A percentile compares a stretch with the other conserved stretches of the same genome.
Conservation (phyloP, 2,113 vertebrate genomes). For the Nansenia antarctica region DNA sequence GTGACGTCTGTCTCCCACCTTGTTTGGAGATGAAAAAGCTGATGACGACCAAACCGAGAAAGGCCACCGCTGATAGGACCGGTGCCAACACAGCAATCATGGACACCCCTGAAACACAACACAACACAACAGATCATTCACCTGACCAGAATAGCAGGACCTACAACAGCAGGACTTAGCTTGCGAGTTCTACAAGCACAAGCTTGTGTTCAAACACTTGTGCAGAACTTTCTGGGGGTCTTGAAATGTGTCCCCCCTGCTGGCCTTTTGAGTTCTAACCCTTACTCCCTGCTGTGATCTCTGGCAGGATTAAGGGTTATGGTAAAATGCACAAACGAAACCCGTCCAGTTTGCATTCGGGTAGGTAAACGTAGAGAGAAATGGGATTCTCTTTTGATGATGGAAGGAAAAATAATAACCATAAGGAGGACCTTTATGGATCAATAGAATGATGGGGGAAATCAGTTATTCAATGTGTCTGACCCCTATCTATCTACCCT, state of each 20-base stretch:
- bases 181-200: too few relatives aligned
- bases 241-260: too few relatives aligned
- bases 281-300: too few relatives aligned
- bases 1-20: constrained; percentile 46
- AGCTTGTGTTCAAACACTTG: neutral
- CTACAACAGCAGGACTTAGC: too few relatives aligned
- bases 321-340: constrained; percentile 34
- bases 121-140: neutral
- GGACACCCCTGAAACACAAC: constrained; percentile 15
- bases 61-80: constrained; percentile 14
- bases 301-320: neutral
- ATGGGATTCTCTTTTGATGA: constrained; percentile 49
- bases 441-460: neutral
- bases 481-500: neutral
- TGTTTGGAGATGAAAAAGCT: constrained; percentile 39
- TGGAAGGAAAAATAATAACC: neutral
- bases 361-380: constrained; percentile 31
- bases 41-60: constrained; percentile 27
- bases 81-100: constrained; percentile 42
- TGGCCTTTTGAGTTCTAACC: too few relatives aligned
- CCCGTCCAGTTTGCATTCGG: constrained; percentile 58
- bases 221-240: neutral
- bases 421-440: neutral
- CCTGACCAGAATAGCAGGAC: neutral
- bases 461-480: neutral